These are phyloP conservation scores for Palaemon carinicauda DNA, from an alignment of 1,140 invertebrate genomes.

Conservation along the genomic window DNA sequence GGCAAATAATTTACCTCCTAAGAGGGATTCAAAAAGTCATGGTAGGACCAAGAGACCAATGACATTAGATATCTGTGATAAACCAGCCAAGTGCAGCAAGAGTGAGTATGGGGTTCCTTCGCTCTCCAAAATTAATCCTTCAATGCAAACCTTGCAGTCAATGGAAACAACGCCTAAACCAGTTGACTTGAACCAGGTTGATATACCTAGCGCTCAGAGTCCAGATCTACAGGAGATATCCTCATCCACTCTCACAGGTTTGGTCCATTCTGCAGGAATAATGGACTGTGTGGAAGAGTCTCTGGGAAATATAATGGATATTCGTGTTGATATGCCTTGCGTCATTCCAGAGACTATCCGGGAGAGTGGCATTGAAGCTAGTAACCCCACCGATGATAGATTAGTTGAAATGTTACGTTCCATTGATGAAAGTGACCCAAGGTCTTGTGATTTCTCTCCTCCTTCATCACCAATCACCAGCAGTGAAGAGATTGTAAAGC, in stretches of 20 bases:
- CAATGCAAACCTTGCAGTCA: background rate
- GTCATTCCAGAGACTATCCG: constrained; percentile 36
- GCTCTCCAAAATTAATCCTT: constrained; percentile 14
- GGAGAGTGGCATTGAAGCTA: constrained; percentile 14
- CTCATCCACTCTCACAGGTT: constrained; percentile 28
- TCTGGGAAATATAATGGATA: constrained; percentile 46
- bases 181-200: constrained; percentile 4
- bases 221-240: constrained; percentile 47
- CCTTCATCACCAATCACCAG: constrained; percentile 23
- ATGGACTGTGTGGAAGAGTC: constrained; percentile 47
- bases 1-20: background rate
- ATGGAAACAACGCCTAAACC: background rate
- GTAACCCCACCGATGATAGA: constrained; percentile 33
- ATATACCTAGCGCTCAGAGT: constrained; percentile 26
- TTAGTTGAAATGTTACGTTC: constrained; percentile 47
- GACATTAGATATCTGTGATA: constrained; percentile 21
- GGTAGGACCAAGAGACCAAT: constrained; percentile 14
- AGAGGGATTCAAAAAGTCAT: constrained; percentile 20
- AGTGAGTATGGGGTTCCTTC: constrained; percentile 7
- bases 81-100: constrained; percentile 28
- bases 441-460: constrained; percentile 42
- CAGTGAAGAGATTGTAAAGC: constrained; percentile 31
- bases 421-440: constrained; percentile 44
- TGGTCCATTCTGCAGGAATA: constrained; percentile 45
- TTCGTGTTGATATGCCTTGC: constrained; percentile 45